Percentiles rank a stretch among this genome's conserved stretches.
These are phyloP conservation scores for Sciurus vulgaris DNA, from an alignment of 2,797 vertebrate genomes.

Conservation along the genomic window DNA sequence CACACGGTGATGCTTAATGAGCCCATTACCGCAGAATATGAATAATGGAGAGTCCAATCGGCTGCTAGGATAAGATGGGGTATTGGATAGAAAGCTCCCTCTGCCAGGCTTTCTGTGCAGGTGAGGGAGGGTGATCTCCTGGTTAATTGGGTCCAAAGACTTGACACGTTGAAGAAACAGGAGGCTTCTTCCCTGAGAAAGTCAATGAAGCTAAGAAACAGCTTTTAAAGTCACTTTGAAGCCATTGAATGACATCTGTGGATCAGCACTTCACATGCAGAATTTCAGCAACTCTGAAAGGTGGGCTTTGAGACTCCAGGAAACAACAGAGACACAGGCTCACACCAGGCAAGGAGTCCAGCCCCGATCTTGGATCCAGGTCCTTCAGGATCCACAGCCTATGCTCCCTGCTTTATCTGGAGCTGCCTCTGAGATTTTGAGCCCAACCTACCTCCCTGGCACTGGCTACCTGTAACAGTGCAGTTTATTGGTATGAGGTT, in stretches of 20 bases:
- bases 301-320: accelerated
- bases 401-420: accelerated
- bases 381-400: not conserved
- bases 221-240: not conserved
- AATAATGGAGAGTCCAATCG: not conserved
- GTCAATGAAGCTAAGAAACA: not conserved
- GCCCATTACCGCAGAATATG: constrained; percentile 71
- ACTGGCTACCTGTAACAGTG: not conserved
- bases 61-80: not conserved
- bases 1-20: not conserved
- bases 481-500: not conserved
- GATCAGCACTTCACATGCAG: not conserved
- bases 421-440: not conserved
- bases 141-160: constrained; percentile 54
- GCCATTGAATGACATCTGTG: not conserved
- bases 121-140: not conserved
- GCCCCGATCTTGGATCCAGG: not conserved
- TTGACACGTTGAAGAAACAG: not conserved
- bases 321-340: not conserved
- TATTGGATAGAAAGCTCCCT: not conserved
- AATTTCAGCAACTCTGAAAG: not conserved
- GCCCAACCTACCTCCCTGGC: not conserved
- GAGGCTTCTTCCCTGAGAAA: not conserved
- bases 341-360: not conserved
- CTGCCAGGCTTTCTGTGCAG: not conserved